Evolutionary conservation across 2,113 vertebrate genomes (phyloP), one percentile per base, ranked within the genome.

Genomic region (Ellobius talpinus): DNA sequence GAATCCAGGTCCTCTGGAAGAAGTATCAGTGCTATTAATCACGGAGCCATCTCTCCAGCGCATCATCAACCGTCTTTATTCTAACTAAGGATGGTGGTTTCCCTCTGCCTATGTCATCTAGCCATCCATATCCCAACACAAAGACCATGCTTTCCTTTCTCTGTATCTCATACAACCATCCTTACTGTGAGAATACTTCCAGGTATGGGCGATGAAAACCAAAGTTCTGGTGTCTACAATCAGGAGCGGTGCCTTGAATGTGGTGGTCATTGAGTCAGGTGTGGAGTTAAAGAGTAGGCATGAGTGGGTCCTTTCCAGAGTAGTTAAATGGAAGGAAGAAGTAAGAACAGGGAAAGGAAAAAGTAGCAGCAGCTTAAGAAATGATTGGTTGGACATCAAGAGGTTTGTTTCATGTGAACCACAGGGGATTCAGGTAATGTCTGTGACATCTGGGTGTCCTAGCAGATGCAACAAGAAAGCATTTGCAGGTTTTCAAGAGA

Each of bases 181-280:
- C 39, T 26, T 17, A n/a, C 50, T 39, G 6, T 33, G 23, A 17
- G 13, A 10, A 0, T 26, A 26, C 36, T 45, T 31, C 19, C 13
- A 29, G 17, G 21, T 29, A 70, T 23, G 63, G 65, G 11, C 52
- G 23, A 55, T 72, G 33, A 26, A 33, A 7, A 45, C 61, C 8
- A 11, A 65, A 29, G 33, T 23, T 11, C 7, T 24, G 39, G 0
- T 1, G 5, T 23, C 63, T 55, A 31, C 7, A 81, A 2, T 58
- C 1, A 3, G 12, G 47, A 3, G 7, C 12, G 19, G 58, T 0
- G 7, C 9, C 16, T 24, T 12, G 7, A 21, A 5, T 10, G 16
- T 0, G 42, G 11, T 1, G 24, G 29, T 16, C 1, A n/a, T 29
- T n/a, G 4, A 66, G 13, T 31, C 11, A 36, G 2, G 10, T 3